phyloP scores from a whole-genome alignment of 2,113 vertebrate species.

The Gorsachius goisagi region DNA sequence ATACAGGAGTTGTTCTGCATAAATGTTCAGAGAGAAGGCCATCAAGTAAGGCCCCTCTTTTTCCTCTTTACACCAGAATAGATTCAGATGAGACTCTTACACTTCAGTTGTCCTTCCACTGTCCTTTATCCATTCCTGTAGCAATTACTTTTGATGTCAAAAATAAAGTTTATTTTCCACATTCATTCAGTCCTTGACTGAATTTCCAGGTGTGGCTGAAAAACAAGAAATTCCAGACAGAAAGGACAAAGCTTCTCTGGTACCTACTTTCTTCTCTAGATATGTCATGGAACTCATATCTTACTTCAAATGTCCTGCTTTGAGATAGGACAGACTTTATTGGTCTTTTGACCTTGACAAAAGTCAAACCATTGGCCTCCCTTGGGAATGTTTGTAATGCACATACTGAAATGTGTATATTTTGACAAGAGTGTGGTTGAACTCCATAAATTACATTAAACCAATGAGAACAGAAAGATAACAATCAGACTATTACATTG shows the following conservation, averaged over 20 bases:
- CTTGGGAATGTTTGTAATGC: not conserved
- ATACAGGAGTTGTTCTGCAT: no score
- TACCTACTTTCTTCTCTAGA: not conserved
- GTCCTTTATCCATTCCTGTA: no score
- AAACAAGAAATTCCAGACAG: not conserved
- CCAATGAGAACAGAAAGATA: not conserved
- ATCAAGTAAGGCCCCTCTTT: no score
- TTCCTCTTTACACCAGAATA: no score
- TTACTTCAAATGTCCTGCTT: not conserved
- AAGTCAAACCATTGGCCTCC: not conserved
- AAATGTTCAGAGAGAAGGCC: no score
- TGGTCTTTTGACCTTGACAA: not conserved
- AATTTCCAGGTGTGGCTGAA: no score
- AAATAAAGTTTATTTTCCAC: no score
- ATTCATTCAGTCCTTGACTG: no score
- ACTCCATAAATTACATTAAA: not conserved
- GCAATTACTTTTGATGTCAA: no score
- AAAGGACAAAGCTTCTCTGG: not conserved
- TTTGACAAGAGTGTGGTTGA: not conserved
- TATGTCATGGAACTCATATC: not conserved
- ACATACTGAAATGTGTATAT: not conserved
- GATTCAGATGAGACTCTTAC: no score
- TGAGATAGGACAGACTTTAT: not conserved
- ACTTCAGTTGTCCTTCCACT: no score
- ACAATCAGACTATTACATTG: not conserved